Percentiles rank a stretch among this genome's conserved stretches.
phyloP scores from a whole-genome alignment of 2,888 invertebrate species.

The Spodoptera exigua region DNA sequence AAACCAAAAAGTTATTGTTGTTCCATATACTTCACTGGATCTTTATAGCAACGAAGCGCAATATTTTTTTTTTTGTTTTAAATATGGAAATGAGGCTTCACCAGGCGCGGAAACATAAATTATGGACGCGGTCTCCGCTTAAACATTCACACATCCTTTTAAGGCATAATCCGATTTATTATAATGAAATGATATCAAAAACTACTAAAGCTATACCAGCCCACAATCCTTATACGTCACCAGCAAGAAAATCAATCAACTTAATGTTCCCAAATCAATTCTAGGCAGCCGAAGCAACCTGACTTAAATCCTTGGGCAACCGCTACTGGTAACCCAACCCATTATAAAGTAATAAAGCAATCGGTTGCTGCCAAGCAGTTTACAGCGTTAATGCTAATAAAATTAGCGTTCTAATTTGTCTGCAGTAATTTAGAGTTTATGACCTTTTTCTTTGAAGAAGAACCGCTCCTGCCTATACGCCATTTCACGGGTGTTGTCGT shows the following conservation, averaged over 20 bases:
- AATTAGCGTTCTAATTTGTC: conserved; percentile 86
- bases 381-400: conserved; percentile 82
- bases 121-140: conserved; percentile 27
- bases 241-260: conserved; percentile 56
- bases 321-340: conserved; percentile 79
- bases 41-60: too few species aligned
- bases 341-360: conserved; percentile 81
- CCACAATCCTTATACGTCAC: conserved; percentile 45
- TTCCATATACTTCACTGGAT: too few species aligned
- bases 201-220: conserved; percentile 43
- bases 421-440: conserved; percentile 79
- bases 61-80: neutral
- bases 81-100: conserved; percentile 13
- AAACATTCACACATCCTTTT: conserved; percentile 46
- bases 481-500: conserved; percentile 85
- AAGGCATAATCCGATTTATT: conserved; percentile 47
- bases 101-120: conserved; percentile 37
- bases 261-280: conserved; percentile 55
- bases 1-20: too few species aligned
- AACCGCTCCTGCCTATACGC: conserved; percentile 69
- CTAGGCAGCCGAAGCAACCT: conserved; percentile 53
- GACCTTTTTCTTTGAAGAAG: conserved; percentile 70
- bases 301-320: conserved; percentile 63
- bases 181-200: conserved; percentile 47
- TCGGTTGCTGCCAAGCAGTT: conserved; percentile 74